phyloP scores from a whole-genome alignment of 2,888 invertebrate species.

The Drosophila pseudotakahashii region DNA sequence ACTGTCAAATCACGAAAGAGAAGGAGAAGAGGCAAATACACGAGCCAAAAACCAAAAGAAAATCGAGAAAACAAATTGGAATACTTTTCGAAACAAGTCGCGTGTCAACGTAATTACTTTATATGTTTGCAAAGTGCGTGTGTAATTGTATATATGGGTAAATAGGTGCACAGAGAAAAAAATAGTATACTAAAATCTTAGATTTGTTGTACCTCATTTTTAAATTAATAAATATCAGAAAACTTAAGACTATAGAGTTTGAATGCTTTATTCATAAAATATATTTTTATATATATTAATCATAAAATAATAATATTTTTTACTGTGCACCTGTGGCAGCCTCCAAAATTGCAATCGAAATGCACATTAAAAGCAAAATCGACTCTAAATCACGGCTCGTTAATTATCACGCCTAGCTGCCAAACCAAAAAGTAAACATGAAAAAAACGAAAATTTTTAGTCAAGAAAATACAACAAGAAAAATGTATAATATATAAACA shows the following conservation, averaged over 20 bases:
- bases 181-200: too few relatives aligned
- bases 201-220: too few relatives aligned
- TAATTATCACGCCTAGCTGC: constrained; percentile 75
- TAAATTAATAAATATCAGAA: too few relatives aligned
- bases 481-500: constrained; percentile 17
- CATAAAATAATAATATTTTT: neutral
- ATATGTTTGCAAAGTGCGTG: constrained; percentile 49
- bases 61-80: constrained; percentile 48
- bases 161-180: constrained; percentile 10
- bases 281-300: neutral
- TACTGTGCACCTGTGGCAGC: constrained; percentile 46
- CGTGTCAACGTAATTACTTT: constrained; percentile 67
- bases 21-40: constrained; percentile 40
- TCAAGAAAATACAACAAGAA: constrained; percentile 8
- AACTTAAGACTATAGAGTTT: too few relatives aligned
- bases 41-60: constrained; percentile 27
- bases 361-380: constrained; percentile 63
- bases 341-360: constrained; percentile 67
- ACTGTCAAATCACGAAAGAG: constrained; percentile 52
- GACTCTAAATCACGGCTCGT: constrained; percentile 68
- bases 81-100: constrained; percentile 73
- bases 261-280: too few relatives aligned
- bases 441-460: constrained; percentile 17
- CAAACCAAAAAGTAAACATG: constrained; percentile 42
- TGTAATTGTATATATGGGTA: constrained; percentile 33